phyloP scores from a whole-genome alignment of 2,797 vertebrate genomes.

The Coilia nasus region DNA sequence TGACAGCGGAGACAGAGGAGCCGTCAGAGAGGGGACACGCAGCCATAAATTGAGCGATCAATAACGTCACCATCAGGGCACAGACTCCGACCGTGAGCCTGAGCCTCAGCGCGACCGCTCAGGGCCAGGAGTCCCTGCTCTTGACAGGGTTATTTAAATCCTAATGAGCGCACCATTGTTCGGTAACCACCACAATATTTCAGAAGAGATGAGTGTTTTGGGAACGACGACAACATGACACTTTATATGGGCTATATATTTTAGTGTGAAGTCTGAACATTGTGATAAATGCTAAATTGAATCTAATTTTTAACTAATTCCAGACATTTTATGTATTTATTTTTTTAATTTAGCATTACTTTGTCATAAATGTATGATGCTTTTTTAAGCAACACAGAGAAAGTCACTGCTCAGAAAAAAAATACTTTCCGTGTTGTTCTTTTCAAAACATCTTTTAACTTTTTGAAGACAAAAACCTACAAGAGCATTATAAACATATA shows the following conservation, averaged over 20 bases:
- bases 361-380: background rate
- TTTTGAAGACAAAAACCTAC: background rate
- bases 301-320: too few species aligned
- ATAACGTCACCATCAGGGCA: conserved; percentile 79
- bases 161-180: background rate
- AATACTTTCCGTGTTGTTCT: background rate
- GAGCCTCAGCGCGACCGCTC: background rate
- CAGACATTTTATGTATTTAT: background rate
- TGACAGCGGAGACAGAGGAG: conserved; percentile 61
- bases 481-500: background rate
- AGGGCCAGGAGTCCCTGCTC: background rate
- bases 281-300: background rate
- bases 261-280: background rate
- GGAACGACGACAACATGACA: background rate
- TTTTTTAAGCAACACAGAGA: background rate
- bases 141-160: conserved; percentile 22
- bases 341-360: background rate
- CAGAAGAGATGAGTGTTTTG: background rate
- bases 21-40: conserved; percentile 60
- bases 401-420: background rate
- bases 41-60: conserved; percentile 88
- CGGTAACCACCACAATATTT: background rate
- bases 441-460: background rate
- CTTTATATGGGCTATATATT: background rate
- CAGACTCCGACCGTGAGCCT: conserved; percentile 21